Percentiles rank a stretch among this genome's conserved stretches.
Conservation (phyloP, 2,888 invertebrate genomes). For the Ceramica pisi region DNA sequence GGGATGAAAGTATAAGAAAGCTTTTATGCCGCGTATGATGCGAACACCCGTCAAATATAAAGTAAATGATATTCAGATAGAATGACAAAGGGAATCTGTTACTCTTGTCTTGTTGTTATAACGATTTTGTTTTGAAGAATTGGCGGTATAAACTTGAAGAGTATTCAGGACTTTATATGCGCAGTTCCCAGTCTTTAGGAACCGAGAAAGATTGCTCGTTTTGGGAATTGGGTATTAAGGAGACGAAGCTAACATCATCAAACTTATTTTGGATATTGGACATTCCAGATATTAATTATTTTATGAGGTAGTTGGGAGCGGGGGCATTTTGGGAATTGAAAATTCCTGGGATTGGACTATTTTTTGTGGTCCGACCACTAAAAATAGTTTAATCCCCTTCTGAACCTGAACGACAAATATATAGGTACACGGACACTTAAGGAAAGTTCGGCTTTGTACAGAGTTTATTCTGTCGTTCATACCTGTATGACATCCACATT, state of each 20-base stretch:
- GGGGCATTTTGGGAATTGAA: neutral
- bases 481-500: neutral
- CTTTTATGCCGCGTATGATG: constrained; percentile 39
- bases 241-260: too few relatives aligned
- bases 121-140: constrained; percentile 15
- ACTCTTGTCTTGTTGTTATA: neutral
- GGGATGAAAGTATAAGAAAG: constrained; percentile 41
- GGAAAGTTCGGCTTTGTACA: neutral
- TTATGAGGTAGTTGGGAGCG: too few relatives aligned
- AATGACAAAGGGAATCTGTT: constrained; percentile 46
- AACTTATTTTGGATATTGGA: too few relatives aligned
- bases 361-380: too few relatives aligned
- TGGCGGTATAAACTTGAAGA: neutral
- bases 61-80: constrained; percentile 40
- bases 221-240: neutral
- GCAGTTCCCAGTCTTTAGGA: neutral
- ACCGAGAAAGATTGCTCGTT: neutral
- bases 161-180: neutral
- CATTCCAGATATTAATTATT: too few relatives aligned
- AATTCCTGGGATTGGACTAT: neutral
- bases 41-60: constrained; percentile 45
- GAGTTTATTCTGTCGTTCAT: too few relatives aligned
- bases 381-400: too few relatives aligned
- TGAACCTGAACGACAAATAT: neutral
- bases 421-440: neutral